Evolutionary conservation across 1,140 invertebrate species (phyloP).

Genomic region (Aphelinus atriplicis): DNA sequence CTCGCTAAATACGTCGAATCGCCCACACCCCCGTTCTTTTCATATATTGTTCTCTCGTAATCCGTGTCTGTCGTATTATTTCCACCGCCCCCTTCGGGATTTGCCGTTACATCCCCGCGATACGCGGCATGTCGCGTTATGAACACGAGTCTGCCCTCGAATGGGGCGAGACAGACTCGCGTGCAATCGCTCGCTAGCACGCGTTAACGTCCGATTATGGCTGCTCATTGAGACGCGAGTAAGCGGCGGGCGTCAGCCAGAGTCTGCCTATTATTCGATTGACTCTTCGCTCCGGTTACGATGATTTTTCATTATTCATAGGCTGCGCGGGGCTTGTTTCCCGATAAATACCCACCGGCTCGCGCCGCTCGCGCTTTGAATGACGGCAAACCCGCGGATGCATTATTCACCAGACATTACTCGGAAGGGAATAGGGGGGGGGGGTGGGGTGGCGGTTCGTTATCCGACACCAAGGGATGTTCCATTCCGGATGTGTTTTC

Average conservation of each 20-base stretch:
- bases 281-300: conserved; percentile 26
- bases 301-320: conserved; percentile 41
- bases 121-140: conserved; percentile 16
- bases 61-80: neutral
- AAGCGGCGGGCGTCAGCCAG: conserved; percentile 9
- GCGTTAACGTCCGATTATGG: conserved; percentile 36
- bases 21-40: too few relatives aligned
- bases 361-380: conserved; percentile 8
- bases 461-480: too few relatives aligned
- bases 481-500: too few relatives aligned
- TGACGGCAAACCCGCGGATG: neutral
- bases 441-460: too few relatives aligned
- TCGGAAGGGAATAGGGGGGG: too few relatives aligned
- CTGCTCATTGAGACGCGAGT: conserved; percentile 33
- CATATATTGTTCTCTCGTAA: too few relatives aligned
- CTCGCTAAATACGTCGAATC: too few relatives aligned
- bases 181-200: neutral
- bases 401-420: neutral
- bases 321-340: neutral
- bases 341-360: conserved; percentile 15
- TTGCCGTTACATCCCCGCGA: too few relatives aligned
- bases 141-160: conserved; percentile 32
- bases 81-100: too few relatives aligned
- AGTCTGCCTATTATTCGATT: conserved; percentile 17
- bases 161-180: conserved; percentile 5